Percentiles rank a stretch among this genome's conserved stretches.
phyloP scores from a whole-genome alignment of 2,888 invertebrate species.

The Escarpia spicata region DNA sequence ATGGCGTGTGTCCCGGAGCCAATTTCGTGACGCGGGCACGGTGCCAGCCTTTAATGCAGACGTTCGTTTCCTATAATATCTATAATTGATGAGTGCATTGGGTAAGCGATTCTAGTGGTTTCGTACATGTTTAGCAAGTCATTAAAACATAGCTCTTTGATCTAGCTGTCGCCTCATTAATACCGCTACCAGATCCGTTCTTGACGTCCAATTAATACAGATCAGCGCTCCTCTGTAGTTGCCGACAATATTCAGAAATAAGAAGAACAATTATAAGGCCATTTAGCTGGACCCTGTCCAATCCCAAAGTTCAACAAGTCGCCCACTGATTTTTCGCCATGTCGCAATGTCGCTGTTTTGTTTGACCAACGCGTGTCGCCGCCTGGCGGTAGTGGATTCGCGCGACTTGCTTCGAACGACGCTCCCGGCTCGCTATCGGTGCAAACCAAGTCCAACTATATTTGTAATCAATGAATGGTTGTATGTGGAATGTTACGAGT shows the following conservation, averaged over 20 bases:
- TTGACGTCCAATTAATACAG: neutral
- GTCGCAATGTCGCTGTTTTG: neutral
- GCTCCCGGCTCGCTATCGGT: neutral
- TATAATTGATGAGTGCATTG: neutral
- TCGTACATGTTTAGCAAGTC: slow-evolving; percentile 16
- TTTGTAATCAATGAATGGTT: slow-evolving; percentile 6
- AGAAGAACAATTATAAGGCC: neutral
- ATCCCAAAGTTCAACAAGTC: neutral
- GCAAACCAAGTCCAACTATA: neutral
- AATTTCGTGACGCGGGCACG: neutral
- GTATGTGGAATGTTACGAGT: neutral
- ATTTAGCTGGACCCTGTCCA: neutral
- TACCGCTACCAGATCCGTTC: neutral
- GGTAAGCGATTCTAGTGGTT: neutral
- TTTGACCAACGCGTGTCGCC: neutral
- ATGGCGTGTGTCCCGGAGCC: neutral
- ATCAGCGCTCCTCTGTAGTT: neutral
- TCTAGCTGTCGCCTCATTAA: neutral
- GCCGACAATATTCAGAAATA: neutral
- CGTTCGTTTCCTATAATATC: slow-evolving; percentile 1
- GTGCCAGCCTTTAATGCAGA: neutral
- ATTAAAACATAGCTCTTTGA: neutral
- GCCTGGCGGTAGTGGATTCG: neutral
- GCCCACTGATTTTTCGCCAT: neutral
- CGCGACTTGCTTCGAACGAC: neutral